Evolutionary conservation across 2,113 vertebrate genomes (phyloP), one percentile per base, ranked within the genome.

Genomic region (Xiphias gladius): DNA sequence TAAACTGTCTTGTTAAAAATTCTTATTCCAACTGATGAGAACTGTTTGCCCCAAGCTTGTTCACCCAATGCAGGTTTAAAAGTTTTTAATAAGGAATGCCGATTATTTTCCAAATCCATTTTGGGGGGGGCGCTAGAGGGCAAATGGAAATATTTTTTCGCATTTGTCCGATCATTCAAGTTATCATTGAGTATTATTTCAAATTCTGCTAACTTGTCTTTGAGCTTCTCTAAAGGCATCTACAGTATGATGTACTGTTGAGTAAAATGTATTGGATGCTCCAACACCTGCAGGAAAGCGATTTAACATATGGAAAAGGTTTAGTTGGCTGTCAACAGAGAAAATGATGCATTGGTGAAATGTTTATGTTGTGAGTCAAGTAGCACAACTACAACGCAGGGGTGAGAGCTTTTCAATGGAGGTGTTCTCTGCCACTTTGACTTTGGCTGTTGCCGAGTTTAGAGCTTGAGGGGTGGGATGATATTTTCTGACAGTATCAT

Each of bases 351-450:
- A 8, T 12, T 14, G 28, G 58, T 80, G 64, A 84, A 82, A 75
- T 77, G 76, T 84, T 84, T 73, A 61, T 76, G 72, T 79, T 58
- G 28, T 55, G 58, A 76, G 62, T 76, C 64, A 43, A 75, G 76
- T 73, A 62, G 59, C 71, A 17, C 46, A 32, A 48, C 52, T 22
- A 43, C 46, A 62, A 13, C 28, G 19, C 14, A 1, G 4, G 19
- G 43, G 14, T 35, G 57, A 84, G 64, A 65, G 77, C 35, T 32
- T 54, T 62, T 76, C 66, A 73, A 19, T 39, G 55, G 48, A 50
- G 37, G 32, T 65, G 30, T 35, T 76, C 68, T 50, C 59, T 86
- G 71, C 54, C 59, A 48, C 66, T 46, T 46, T 79, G 26, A 68
- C 32, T 55, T 50, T 48, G 64, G 43, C 58, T 28, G 30, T 66